phyloP scores from a whole-genome alignment of 2,113 vertebrate genomes.

The Dipodomys merriami region DNA sequence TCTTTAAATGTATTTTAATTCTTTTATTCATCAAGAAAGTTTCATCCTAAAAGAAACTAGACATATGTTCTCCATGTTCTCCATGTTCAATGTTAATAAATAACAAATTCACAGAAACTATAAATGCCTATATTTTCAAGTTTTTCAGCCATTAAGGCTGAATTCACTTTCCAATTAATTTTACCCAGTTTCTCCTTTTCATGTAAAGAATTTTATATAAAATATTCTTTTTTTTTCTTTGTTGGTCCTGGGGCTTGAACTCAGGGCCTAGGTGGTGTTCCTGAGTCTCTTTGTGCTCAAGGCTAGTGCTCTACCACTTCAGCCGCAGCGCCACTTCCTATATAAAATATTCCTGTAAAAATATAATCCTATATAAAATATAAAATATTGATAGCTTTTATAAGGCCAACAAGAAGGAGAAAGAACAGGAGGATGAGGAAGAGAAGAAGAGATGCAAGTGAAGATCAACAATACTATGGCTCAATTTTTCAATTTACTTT shows the following conservation, averaged over 20 bases:
- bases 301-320: no score
- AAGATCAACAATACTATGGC: background rate
- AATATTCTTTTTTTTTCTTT: no score
- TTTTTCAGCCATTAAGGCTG: background rate
- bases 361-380: no score
- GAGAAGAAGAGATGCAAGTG: no score
- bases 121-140: background rate
- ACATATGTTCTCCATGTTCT: background rate
- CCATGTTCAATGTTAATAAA: slow-evolving; percentile 20
- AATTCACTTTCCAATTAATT: background rate
- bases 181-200: slow-evolving; percentile 1
- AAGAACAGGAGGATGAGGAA: no score
- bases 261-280: no score
- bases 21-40: background rate
- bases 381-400: background rate
- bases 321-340: no score
- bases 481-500: background rate
- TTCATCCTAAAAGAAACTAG: background rate
- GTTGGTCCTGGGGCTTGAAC: no score
- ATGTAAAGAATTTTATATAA: background rate
- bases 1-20: slow-evolving; percentile 22
- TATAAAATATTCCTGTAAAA: background rate
- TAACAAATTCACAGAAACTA: background rate
- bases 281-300: no score
- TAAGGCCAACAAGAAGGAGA: background rate